phyloP scores from a whole-genome alignment of 2,113 vertebrate species.

The Erythrocercus mccallii region DNA sequence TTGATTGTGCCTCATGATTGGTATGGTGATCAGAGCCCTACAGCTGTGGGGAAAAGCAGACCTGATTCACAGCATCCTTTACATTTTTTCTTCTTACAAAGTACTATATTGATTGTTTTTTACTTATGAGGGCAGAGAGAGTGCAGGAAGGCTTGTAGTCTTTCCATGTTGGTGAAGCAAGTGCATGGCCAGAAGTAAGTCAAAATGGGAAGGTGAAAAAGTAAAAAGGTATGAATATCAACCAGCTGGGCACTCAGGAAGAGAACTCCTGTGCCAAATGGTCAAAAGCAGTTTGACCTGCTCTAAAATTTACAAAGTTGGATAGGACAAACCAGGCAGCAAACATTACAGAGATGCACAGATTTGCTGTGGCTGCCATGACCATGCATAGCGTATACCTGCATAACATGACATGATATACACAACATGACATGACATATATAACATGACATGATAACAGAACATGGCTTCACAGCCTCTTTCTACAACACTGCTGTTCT shows the following conservation, averaged over 20 bases:
- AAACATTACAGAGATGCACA: not conserved
- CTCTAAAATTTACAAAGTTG: not conserved
- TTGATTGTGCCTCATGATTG: not conserved
- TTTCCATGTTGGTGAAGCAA: not conserved
- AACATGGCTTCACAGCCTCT: not conserved
- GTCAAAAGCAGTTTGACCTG: not conserved
- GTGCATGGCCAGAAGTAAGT: not conserved
- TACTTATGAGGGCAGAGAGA: not conserved
- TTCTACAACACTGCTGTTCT: not conserved
- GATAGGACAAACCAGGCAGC: not conserved
- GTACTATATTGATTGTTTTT: not conserved
- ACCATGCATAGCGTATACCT: no score
- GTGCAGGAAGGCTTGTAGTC: not conserved
- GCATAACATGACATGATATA: not conserved
- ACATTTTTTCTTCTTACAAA: not conserved
- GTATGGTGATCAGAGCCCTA: not conserved
- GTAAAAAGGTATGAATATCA: not conserved
- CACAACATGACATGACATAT: not conserved
- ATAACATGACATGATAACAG: not conserved
- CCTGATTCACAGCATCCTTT: not conserved
- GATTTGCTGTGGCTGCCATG: not conserved
- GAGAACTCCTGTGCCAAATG: not conserved
- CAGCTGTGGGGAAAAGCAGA: not conserved
- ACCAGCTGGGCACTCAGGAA: not conserved
- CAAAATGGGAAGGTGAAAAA: not conserved